Conservation (phyloP, 2,113 vertebrate genomes). For the Chaetorhynchus papuensis region DNA sequence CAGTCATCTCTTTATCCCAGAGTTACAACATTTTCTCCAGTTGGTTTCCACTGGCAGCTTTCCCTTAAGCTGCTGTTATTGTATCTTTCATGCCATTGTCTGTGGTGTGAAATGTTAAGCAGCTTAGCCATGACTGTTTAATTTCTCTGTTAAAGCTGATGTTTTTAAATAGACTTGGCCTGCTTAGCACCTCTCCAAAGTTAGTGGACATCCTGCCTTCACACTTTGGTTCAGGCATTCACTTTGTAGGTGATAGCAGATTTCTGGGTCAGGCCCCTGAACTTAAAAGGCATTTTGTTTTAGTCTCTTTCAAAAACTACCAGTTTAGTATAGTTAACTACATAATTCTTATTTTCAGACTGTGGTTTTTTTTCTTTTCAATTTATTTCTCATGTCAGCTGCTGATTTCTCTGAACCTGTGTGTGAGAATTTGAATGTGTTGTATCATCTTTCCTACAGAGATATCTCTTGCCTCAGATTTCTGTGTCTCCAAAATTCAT, state of each 20-base stretch:
- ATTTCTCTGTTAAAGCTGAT: not conserved
- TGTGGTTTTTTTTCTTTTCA: not conserved
- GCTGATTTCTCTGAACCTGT: not conserved
- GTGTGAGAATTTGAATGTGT: not conserved
- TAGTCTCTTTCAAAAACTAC: not conserved
- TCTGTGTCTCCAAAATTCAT: not conserved
- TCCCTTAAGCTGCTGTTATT: slow-evolving; percentile 14
- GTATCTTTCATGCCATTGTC: slow-evolving; percentile 9
- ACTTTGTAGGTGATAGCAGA: not conserved
- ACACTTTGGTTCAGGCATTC: not conserved
- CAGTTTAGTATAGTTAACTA: not conserved
- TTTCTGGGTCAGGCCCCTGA: not conserved
- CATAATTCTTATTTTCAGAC: not conserved
- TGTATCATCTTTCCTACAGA: not conserved
- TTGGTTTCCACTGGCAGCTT: slow-evolving; percentile 23
- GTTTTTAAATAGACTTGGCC: not conserved
- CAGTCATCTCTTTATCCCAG: not conserved
- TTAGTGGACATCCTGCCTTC: not conserved
- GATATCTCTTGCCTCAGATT: not conserved
- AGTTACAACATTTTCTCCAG: not conserved
- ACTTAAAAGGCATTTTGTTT: not conserved
- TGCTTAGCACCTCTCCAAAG: not conserved
- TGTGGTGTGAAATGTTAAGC: slow-evolving; percentile 18
- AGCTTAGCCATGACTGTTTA: slow-evolving; percentile 36
- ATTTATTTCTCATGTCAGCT: not conserved